These are phyloP conservation scores for Norana najaformis DNA, from an alignment of 2,888 invertebrate genomes.

Conservation along the genomic window DNA sequence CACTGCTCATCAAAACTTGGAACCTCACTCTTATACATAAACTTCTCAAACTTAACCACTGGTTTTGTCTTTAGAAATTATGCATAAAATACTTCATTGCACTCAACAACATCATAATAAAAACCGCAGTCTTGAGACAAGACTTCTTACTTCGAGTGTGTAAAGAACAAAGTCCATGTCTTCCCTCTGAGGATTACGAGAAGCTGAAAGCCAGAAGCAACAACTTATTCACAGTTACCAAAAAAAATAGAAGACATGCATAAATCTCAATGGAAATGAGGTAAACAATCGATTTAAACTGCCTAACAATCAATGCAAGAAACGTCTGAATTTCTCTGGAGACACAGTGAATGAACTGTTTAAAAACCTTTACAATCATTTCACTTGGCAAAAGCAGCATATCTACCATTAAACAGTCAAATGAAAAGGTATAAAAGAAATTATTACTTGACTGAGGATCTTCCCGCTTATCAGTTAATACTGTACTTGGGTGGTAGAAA, in stretches of 20 bases:
- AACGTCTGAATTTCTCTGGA: too few relatives aligned
- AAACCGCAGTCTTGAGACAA: background rate
- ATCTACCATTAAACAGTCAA: background rate
- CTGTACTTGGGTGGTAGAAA: background rate
- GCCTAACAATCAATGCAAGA: too few relatives aligned
- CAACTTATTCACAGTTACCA: background rate
- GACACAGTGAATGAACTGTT: background rate
- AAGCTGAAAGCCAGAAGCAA: background rate
- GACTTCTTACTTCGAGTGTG: background rate
- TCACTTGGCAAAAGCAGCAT: background rate
- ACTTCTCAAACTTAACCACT: too few relatives aligned
- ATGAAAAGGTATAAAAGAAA: too few relatives aligned
- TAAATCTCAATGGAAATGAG: too few relatives aligned
- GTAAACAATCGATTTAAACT: background rate
- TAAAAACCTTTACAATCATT: background rate
- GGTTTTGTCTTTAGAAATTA: too few relatives aligned
- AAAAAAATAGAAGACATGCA: background rate
- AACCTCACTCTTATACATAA: background rate
- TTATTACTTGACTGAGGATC: background rate
- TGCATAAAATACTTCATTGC: background rate
- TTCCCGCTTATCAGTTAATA: background rate
- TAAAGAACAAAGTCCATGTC: slow-evolving; percentile 5
- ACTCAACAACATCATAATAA: background rate
- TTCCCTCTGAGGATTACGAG: background rate
- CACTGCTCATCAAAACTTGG: background rate